These are phyloP conservation scores for Seira musarum DNA, from an alignment of 2,888 invertebrate species.

Conservation along the genomic window DNA sequence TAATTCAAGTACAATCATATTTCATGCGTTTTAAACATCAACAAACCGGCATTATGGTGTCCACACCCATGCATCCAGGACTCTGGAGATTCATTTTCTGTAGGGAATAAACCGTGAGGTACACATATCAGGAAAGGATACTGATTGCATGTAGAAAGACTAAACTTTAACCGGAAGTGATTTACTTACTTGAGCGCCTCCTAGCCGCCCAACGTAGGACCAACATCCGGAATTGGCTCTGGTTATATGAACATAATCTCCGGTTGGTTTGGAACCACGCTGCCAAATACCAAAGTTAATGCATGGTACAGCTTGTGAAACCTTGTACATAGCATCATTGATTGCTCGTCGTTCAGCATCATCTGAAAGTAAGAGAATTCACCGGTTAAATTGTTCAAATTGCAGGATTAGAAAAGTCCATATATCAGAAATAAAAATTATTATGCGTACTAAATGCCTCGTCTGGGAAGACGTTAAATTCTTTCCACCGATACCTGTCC, in stretches of 20 bases:
- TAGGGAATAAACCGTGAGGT: neutral
- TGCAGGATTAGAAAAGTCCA: too few relatives aligned
- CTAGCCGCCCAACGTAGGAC: neutral
- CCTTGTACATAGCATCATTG: constrained; percentile 13
- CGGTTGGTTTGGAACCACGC: neutral
- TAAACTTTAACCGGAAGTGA: too few relatives aligned
- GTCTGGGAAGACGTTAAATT: too few relatives aligned
- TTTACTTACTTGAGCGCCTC: neutral
- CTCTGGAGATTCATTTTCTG: neutral
- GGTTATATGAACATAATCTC: constrained; percentile 14
- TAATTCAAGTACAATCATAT: neutral
- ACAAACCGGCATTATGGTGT: neutral
- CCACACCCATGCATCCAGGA: neutral
- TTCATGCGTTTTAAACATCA: neutral
- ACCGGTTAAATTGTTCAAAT: too few relatives aligned
- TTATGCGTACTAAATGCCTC: too few relatives aligned
- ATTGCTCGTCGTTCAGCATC: neutral
- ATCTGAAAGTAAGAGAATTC: too few relatives aligned
- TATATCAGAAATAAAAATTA: too few relatives aligned
- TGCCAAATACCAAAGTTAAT: constrained; percentile 18
- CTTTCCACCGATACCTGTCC: too few relatives aligned
- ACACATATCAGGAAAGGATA: neutral
- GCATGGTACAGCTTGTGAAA: constrained; percentile 6
- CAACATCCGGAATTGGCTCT: neutral
- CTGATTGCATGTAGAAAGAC: too few relatives aligned